A percentile compares a stretch with the other conserved stretches of the same genome.
Evolutionary conservation across 2,113 vertebrate species (phyloP).

Genomic region (Tinamus guttatus): DNA sequence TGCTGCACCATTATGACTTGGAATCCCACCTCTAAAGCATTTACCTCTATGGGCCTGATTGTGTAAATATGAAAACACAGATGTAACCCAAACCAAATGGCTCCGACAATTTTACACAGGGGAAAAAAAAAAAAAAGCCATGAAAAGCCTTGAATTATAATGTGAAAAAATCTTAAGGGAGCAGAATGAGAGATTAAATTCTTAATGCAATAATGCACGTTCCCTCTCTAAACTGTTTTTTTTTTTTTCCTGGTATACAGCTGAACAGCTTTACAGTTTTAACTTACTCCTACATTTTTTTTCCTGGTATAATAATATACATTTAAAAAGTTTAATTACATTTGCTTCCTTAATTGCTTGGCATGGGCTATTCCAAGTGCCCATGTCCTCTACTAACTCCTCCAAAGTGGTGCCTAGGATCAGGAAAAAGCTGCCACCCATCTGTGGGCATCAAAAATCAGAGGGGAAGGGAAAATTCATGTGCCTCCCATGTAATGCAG

Average conservation of each 20-base stretch:
- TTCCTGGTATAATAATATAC: constrained; percentile 54
- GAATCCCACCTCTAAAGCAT: not conserved
- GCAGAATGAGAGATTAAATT: constrained; percentile 37
- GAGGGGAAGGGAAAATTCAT: not conserved
- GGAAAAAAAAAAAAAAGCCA: not conserved
- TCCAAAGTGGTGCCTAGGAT: constrained; percentile 22
- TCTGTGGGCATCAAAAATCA: not conserved
- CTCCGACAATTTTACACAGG: not conserved
- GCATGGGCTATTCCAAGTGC: constrained; percentile 21
- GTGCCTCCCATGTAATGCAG: not conserved
- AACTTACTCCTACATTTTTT: constrained; percentile 33
- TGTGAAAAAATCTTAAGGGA: not conserved
- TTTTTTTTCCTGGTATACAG: not conserved
- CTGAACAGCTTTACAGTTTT: constrained; percentile 36
- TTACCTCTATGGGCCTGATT: not conserved
- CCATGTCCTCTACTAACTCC: constrained; percentile 12
- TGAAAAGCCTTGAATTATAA: not conserved
- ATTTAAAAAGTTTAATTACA: constrained; percentile 32
- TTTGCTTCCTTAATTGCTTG: constrained; percentile 48
- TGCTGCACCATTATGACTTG: not conserved
- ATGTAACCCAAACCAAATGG: not conserved
- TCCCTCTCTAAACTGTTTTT: not conserved
- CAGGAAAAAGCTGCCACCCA: constrained; percentile 41
- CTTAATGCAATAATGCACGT: not conserved
- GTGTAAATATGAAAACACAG: not conserved